Base-by-base conservation (phyloP, 2,888 invertebrate genomes). In the Sphaeridia pumilis region DNA sequence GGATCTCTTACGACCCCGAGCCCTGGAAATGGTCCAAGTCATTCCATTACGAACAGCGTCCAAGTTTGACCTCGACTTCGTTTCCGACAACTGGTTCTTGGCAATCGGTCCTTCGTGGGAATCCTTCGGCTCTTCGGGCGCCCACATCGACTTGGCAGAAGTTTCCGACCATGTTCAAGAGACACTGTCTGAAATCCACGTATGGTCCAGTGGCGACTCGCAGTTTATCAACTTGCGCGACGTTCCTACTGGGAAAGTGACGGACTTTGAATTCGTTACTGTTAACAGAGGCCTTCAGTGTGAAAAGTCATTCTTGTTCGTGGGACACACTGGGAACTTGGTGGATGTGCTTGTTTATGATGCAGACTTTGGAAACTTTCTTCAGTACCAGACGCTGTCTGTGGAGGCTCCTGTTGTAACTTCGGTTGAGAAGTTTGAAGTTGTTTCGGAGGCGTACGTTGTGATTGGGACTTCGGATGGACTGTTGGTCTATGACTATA, bases 241-340 rank as follows among this genome's bases (percentile, higher is more conserved):
- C 2, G 47, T 60, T 1, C 48, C 52, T 35, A 62, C 60, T 4
- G 52, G 56, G 31, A 53, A 51, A 48, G 59, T 55, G 4, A 41
- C 55, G 34, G 62, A 62, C 43, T 49, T 59, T 1, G 44, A 51
- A n/a, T 55, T 62, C 27, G 47, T 20, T 20, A 36, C 28, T 49
- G 49, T 10, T 20, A 22, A 1, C 46, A 31, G 17, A 31, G 51
- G 17, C 46, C 46, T 21, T 56, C 48, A 20, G 31, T 45, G 42
- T 14, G 50, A 56, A 22, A 45, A 38, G 25, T 42, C 17, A 5
- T 62, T 62, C 49, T 49, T 59, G 14, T 57, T 59, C 5, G 58
- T 62, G 49, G 60, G 58, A 5, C 58, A 60, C 49, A 53, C 53
- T 41, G 58, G 56, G 4, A 55, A 57, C 35, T 53, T 60, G 2